Percentiles rank a stretch among this genome's conserved stretches.
phyloP scores from a whole-genome alignment of 2,888 invertebrate genomes.

The Agrochola circellaris region DNA sequence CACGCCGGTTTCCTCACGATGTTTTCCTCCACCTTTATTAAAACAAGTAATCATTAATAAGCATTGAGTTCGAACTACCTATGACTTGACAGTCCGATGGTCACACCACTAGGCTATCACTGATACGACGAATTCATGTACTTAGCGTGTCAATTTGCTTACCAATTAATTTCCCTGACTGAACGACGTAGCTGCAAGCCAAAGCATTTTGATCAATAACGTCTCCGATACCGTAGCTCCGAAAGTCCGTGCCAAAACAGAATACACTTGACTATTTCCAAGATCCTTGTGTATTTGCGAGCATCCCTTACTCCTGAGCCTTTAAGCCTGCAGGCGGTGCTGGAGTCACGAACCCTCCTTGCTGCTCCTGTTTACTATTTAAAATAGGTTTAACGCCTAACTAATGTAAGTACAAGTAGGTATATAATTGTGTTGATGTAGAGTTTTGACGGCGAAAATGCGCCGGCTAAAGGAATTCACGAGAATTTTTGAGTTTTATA shows the following conservation, averaged over 20 bases:
- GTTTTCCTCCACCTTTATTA: no score
- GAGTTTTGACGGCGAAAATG: background rate
- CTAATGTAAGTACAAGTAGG: slow-evolving; percentile 42
- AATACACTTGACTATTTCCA: slow-evolving; percentile 52
- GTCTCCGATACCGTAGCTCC: background rate
- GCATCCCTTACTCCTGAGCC: slow-evolving; percentile 46
- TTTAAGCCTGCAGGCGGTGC: slow-evolving; percentile 53
- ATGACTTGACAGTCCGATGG: no score
- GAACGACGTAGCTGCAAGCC: background rate
- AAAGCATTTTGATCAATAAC: slow-evolving; percentile 31
- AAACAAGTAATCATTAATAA: no score
- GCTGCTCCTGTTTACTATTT: slow-evolving; percentile 61
- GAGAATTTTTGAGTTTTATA: background rate
- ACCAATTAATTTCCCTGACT: background rate
- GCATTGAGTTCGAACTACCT: no score
- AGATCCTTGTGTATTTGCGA: slow-evolving; percentile 52
- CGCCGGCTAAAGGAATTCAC: background rate
- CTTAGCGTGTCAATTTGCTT: background rate
- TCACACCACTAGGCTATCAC: no score
- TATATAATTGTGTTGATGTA: slow-evolving; percentile 40
- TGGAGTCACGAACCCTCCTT: slow-evolving; percentile 52
- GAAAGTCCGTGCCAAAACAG: slow-evolving; percentile 51
- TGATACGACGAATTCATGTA: background rate
- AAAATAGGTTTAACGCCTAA: slow-evolving; percentile 57
- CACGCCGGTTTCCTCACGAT: no score